These are phyloP conservation scores for Drosophila willistoni DNA, from an alignment of 1,140 invertebrate species.

Conservation along the genomic window DNA sequence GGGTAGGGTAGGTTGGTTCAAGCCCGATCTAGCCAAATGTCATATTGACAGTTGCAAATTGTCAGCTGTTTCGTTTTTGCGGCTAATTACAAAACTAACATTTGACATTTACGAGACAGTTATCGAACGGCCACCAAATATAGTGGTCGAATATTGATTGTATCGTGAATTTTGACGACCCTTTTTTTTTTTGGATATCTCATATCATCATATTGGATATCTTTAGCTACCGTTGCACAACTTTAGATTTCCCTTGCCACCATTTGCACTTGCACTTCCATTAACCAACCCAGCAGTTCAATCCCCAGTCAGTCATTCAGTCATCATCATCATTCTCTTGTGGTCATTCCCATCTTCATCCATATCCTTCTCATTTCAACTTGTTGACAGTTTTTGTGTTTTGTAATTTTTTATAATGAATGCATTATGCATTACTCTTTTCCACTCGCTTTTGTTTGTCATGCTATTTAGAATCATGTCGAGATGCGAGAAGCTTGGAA, in stretches of 20 bases:
- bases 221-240: constrained; percentile 39
- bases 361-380: constrained; percentile 27
- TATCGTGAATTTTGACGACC: constrained; percentile 3
- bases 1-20: background rate
- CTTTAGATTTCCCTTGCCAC: constrained; percentile 17
- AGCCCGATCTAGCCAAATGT: constrained; percentile 39
- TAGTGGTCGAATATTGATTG: constrained; percentile 10
- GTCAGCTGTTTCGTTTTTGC: constrained; percentile 37
- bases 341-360: constrained; percentile 6
- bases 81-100: constrained; percentile 62
- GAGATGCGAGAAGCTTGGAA: constrained; percentile 18
- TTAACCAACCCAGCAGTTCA: background rate
- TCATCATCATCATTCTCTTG: background rate
- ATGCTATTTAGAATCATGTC: constrained; percentile 53
- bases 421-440: constrained; percentile 54
- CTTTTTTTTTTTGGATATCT: constrained; percentile 32
- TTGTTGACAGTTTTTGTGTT: constrained; percentile 75
- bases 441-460: constrained; percentile 29
- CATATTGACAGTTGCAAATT: constrained; percentile 62
- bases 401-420: constrained; percentile 64
- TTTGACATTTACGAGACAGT: constrained; percentile 61
- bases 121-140: constrained; percentile 23
- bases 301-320: too few species aligned
- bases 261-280: background rate
- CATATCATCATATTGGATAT: too few species aligned